A percentile compares a stretch with the other conserved stretches of the same genome.
Evolutionary conservation across 2,888 invertebrate species (phyloP).

Genomic region (Heliconius aoede): DNA sequence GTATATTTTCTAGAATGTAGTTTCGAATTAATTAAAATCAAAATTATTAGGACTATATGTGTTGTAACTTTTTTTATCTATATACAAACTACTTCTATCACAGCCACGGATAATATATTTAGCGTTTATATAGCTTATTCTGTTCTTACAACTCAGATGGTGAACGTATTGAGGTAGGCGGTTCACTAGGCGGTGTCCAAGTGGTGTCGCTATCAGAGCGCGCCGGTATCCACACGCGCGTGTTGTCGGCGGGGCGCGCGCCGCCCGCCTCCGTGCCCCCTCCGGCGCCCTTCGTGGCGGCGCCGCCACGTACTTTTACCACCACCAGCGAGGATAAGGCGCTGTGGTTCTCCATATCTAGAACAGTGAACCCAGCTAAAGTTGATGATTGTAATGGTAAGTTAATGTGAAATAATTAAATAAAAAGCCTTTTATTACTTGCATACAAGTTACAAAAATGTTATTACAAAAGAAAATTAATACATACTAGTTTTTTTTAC

Average conservation of each 20-base stretch:
- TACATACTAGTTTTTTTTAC: too few relatives aligned
- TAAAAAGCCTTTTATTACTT: too few relatives aligned
- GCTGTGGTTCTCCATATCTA: constrained; percentile 65
- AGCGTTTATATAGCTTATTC: too few relatives aligned
- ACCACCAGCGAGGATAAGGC: constrained; percentile 58
- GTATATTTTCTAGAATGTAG: too few relatives aligned
- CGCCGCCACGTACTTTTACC: constrained; percentile 80
- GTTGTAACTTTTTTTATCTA: not conserved
- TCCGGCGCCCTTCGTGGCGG: constrained; percentile 81
- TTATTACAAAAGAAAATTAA: too few relatives aligned
- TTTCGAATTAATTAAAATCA: too few relatives aligned
- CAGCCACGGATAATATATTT: not conserved
- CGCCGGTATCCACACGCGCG: constrained; percentile 89
- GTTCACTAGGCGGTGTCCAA: constrained; percentile 96
- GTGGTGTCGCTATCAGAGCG: constrained; percentile 92
- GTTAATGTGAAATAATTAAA: not conserved
- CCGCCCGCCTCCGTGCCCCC: constrained; percentile 87
- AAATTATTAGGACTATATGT: too few relatives aligned
- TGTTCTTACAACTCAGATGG: constrained; percentile 54
- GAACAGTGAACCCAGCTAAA: constrained; percentile 53
- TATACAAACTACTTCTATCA: not conserved
- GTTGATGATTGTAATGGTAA: constrained; percentile 59
- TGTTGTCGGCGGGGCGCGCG: constrained; percentile 91
- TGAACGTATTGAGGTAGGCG: constrained; percentile 86
- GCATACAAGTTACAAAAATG: too few relatives aligned